Conservation (phyloP, 2,113 vertebrate genomes). For the Nothocercus julius region DNA sequence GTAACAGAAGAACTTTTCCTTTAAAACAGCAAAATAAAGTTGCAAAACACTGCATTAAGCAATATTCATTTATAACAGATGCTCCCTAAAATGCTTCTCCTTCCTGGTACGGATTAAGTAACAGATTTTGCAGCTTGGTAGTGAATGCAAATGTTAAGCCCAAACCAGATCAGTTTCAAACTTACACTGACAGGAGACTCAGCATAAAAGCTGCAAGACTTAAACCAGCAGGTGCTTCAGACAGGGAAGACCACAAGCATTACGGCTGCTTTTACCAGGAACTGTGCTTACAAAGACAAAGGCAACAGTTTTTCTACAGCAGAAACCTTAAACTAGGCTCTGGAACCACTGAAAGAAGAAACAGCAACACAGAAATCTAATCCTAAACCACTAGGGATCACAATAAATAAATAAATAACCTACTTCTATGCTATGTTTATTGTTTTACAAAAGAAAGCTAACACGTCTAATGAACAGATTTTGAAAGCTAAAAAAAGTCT, state of each 20-base stretch:
- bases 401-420: neutral
- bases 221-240: neutral
- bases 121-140: neutral
- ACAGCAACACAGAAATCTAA: neutral
- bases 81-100: neutral
- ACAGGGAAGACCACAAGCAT: neutral
- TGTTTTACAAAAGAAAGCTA: neutral
- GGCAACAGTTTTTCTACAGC: neutral
- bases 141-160: neutral
- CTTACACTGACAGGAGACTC: neutral
- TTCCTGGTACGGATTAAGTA: rapidly evolving
- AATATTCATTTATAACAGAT: neutral
- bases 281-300: neutral
- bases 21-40: neutral
- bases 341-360: neutral
- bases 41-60: neutral
- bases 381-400: neutral
- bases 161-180: neutral
- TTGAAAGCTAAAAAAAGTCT: neutral
- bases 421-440: neutral
- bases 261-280: neutral
- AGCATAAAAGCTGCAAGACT: neutral
- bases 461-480: neutral
- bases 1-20: neutral
- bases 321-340: neutral